phyloP scores from a whole-genome alignment of 2,797 vertebrate species.

The Eupleurogrammus muticus region DNA sequence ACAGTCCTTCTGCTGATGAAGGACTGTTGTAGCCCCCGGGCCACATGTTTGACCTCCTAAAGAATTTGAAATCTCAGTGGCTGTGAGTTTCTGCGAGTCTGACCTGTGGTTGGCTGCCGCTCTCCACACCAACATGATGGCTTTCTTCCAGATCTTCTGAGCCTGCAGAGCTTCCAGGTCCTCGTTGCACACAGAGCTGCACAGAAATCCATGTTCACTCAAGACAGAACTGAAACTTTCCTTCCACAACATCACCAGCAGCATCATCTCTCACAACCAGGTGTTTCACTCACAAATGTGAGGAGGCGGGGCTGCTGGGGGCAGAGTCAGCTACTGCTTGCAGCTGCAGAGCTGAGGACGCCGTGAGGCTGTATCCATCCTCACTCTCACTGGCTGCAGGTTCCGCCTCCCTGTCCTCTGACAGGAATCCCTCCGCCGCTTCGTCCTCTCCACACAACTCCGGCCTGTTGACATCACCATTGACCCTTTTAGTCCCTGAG shows the following conservation, averaged over 20 bases:
- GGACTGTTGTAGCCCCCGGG: too few species aligned
- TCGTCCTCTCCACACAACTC: constrained; percentile 89
- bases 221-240: constrained; percentile 4
- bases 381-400: constrained; percentile 95
- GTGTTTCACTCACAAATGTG: constrained; percentile 92
- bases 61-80: too few species aligned
- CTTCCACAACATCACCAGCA: neutral
- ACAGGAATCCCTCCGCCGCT: constrained; percentile 90
- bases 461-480: constrained; percentile 86
- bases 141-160: constrained; percentile 99
- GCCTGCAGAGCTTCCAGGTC: constrained; percentile 98
- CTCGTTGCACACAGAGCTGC: constrained; percentile 96
- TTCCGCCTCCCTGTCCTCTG: constrained; percentile 94
- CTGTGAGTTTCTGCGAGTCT: constrained; percentile 15
- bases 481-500: constrained; percentile 82
- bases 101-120: constrained; percentile 98
- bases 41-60: too few species aligned
- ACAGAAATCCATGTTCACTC: neutral
- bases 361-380: constrained; percentile 95
- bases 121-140: constrained; percentile 98
- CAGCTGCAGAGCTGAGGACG: constrained; percentile 91
- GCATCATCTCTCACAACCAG: constrained; percentile 14
- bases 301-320: constrained; percentile 97
- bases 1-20: too few species aligned
- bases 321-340: constrained; percentile 93